Conservation (phyloP, 2,797 vertebrate species). For the Tympanoctomys barrerae region DNA sequence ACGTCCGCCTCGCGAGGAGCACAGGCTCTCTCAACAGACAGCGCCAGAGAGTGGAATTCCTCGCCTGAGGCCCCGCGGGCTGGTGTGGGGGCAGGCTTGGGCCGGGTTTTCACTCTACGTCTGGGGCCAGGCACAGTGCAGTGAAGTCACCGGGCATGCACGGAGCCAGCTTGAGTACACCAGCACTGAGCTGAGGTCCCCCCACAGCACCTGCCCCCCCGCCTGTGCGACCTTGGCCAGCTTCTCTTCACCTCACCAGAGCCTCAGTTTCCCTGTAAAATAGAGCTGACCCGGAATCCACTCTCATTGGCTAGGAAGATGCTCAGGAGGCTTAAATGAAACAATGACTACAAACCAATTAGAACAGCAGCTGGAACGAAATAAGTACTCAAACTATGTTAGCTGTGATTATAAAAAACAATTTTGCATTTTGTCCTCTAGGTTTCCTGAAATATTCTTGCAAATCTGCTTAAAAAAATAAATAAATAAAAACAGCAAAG, state of each 20-base stretch:
- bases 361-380: slow-evolving; percentile 20
- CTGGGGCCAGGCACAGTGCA: neutral
- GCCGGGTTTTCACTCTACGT: neutral
- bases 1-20: neutral
- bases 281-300: neutral
- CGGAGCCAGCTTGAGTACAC: neutral
- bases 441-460: slow-evolving; percentile 38
- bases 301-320: neutral
- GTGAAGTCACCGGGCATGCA: neutral
- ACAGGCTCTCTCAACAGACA: neutral
- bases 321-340: neutral
- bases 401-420: neutral
- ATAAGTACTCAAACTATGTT: neutral
- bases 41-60: neutral
- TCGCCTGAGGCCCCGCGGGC: neutral
- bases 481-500: neutral
- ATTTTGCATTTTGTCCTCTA: slow-evolving; percentile 9
- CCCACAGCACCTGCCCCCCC: neutral
- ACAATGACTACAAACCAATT: neutral
- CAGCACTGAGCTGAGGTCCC: neutral
- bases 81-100: neutral
- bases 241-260: neutral
- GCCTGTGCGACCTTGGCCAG: neutral
- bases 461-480: neutral
- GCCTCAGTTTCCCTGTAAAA: neutral